Evolutionary conservation across 2,113 vertebrate genomes (phyloP).

Genomic region (Pelodiscus sinensis): DNA sequence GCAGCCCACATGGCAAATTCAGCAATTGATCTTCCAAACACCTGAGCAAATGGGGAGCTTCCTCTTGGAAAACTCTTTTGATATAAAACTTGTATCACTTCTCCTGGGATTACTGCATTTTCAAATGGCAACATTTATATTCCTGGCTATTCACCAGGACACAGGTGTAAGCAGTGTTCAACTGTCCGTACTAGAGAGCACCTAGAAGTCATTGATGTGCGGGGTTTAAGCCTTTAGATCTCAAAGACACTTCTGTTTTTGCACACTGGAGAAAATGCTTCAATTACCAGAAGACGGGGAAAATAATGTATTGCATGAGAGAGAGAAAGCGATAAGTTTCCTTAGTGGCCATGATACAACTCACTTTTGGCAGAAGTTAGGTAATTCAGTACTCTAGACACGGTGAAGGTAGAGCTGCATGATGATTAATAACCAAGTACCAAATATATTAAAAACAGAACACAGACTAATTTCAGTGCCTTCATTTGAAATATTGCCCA

Average conservation of each 20-base stretch:
- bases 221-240: constrained; percentile 39
- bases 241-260: constrained; percentile 25
- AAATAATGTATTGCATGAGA: background rate
- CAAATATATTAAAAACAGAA: background rate
- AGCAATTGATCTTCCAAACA: background rate
- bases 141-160: background rate
- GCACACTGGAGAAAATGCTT: constrained; percentile 17
- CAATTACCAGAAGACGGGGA: background rate
- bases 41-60: background rate
- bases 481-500: background rate
- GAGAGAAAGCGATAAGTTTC: constrained; percentile 5
- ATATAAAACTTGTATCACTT: background rate
- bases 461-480: constrained; percentile 8
- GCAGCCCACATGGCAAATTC: background rate
- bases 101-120: background rate
- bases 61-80: background rate
- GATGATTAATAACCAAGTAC: constrained; percentile 38
- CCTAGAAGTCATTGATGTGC: background rate
- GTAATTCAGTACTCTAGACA: constrained; percentile 47
- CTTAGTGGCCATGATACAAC: background rate
- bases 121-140: constrained; percentile 9
- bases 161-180: constrained; percentile 12
- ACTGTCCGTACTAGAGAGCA: background rate
- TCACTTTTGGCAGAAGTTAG: constrained; percentile 50
- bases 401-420: background rate